Conservation (phyloP, 1,140 invertebrate genomes). For the Zaprionus tsacasi region DNA sequence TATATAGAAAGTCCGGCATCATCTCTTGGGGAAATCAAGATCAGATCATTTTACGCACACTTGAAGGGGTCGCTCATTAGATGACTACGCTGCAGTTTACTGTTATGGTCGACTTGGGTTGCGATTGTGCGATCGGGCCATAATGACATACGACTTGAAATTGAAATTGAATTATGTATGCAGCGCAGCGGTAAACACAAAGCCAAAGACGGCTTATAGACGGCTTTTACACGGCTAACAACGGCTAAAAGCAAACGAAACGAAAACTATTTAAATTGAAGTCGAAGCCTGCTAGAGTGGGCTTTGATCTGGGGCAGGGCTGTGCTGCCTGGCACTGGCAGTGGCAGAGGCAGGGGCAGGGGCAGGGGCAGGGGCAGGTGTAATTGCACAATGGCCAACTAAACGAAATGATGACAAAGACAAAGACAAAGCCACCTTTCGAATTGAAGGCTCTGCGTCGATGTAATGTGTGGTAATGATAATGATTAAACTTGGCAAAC, state of each 20-base stretch:
- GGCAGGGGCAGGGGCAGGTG: slow-evolving; percentile 19
- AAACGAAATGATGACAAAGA: slow-evolving; percentile 23
- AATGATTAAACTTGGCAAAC: slow-evolving; percentile 76
- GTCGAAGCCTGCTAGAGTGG: slow-evolving; percentile 43
- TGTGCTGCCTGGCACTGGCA: slow-evolving; percentile 26
- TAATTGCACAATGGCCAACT: slow-evolving; percentile 64
- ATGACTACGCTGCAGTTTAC: slow-evolving; percentile 14
- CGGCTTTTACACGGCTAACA: too few relatives aligned
- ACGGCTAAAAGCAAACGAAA: slow-evolving; percentile 38
- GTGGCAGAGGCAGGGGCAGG: slow-evolving; percentile 38
- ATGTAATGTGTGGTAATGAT: slow-evolving; percentile 77
- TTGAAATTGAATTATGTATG: slow-evolving; percentile 70
- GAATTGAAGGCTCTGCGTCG: slow-evolving; percentile 69
- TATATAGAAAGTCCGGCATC: neutral
- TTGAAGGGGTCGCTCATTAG: slow-evolving; percentile 18
- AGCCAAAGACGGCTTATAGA: slow-evolving; percentile 36
- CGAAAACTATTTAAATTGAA: slow-evolving; percentile 74
- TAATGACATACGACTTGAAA: slow-evolving; percentile 50
- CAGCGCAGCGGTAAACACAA: slow-evolving; percentile 43
- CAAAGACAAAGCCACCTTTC: slow-evolving; percentile 68
- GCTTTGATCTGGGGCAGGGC: slow-evolving; percentile 52
- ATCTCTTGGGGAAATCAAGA: neutral
- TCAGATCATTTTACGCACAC: neutral
- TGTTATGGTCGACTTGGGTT: slow-evolving; percentile 16
- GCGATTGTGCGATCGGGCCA: slow-evolving; percentile 35